Percentiles rank a stretch among this genome's conserved stretches.
These are phyloP conservation scores for Cryptotis parvus DNA, from an alignment of 2,113 vertebrate species.

Conservation along the genomic window DNA sequence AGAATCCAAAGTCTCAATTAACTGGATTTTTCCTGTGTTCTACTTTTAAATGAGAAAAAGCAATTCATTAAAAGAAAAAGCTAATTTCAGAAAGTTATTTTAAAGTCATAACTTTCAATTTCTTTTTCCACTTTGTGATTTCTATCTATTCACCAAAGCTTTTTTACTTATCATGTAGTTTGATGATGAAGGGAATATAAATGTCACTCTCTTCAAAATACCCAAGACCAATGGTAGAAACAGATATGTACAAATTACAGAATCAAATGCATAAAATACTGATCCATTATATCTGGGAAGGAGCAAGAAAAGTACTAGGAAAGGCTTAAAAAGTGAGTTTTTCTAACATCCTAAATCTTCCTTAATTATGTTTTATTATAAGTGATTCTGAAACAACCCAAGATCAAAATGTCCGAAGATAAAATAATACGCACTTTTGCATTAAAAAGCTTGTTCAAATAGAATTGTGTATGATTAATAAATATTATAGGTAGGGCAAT, in stretches of 20 bases:
- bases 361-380: not conserved
- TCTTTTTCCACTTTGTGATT: not conserved
- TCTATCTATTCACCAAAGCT: not conserved
- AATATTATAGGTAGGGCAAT: not conserved
- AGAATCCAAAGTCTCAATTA: conserved; percentile 52
- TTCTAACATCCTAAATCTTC: not conserved
- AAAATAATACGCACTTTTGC: not conserved
- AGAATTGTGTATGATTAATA: not conserved
- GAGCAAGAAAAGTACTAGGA: not conserved
- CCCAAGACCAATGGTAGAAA: not conserved
- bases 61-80: conserved; percentile 24
- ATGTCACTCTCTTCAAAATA: not conserved
- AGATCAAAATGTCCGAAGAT: not conserved
- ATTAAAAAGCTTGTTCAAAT: not conserved
- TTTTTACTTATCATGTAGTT: not conserved
- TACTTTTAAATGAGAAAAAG: conserved; percentile 55
- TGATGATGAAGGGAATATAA: not conserved
- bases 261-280: not conserved
- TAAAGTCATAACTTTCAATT: conserved; percentile 19
- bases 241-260: not conserved
- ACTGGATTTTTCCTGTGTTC: conserved; percentile 46
- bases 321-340: not conserved
- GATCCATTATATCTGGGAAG: not conserved
- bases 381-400: not conserved
- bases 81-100: not conserved